Percentiles rank a stretch among this genome's conserved stretches.
Conservation (phyloP, 2,797 vertebrate species). For the Avahi laniger region DNA sequence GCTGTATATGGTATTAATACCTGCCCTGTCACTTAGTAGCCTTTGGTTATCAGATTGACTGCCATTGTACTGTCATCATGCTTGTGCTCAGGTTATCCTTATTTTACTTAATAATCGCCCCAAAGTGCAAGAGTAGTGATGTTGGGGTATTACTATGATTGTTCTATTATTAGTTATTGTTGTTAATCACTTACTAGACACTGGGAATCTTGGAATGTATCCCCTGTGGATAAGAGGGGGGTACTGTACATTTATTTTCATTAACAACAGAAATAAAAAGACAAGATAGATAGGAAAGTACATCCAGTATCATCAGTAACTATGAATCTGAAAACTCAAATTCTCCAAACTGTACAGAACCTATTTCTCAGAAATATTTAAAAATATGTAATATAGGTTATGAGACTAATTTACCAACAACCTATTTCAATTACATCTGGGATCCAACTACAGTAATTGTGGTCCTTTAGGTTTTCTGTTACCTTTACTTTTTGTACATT, state of each 20-base stretch:
- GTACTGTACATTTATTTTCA: neutral
- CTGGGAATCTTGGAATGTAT: neutral
- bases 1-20: neutral
- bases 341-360: neutral
- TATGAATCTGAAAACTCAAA: neutral
- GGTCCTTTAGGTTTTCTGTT: neutral
- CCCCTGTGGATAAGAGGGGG: neutral
- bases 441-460: neutral
- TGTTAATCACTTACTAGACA: neutral
- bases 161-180: neutral
- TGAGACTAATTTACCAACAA: neutral
- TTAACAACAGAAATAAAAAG: neutral
- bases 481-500: neutral
- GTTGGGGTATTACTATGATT: neutral
- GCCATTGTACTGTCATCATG: neutral
- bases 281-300: neutral
- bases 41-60: neutral
- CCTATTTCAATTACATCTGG: neutral
- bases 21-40: neutral
- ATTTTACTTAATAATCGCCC: neutral
- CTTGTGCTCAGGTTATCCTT: neutral
- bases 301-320: neutral
- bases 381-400: neutral
- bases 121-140: neutral
- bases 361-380: constrained; percentile 28